Base-by-base conservation (phyloP, 2,113 vertebrate species). In the Piaya cayana region DNA sequence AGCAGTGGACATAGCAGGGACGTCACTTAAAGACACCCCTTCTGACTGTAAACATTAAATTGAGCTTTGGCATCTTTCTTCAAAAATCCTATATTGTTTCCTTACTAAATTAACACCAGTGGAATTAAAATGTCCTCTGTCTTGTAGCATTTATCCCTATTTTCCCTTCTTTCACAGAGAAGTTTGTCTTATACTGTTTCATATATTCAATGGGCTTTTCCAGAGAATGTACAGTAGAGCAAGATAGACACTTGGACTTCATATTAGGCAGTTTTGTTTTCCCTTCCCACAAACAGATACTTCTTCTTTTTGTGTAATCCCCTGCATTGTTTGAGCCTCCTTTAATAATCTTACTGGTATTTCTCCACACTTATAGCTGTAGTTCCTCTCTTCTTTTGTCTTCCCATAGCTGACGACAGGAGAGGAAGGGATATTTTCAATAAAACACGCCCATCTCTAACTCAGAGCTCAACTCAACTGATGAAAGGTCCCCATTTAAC, bases 311-410 rank as follows among this genome's bases (percentile, higher is more conserved):
- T 75, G 34, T 82, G 42, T 92, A 96, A 82, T 91, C 84, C 75
- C 82, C 53, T 55, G 82, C 90, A 85, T 52, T 81, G 60, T 88
- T 80, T 82, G 95, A 96, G 68, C 90, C 71, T 96, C 85, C 4
- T 3, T 9, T 91, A 88, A 89, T 87, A 84, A 82, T 75, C 94
- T 96, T 79, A 26, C 59, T 97, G 90, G 79, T 93, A 86, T 92
- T 94, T 91, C 88, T 93, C 76, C 76, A 82, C 71, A 60, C 21
- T 96, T 91, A 47, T 4, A 88, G 56, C 68, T 94, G 72, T 88
- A 88, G 94, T 94, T 96, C 85, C 75, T 86, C 79, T 70, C 25
- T 75, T 88, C 92, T 82, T 96, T 93, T 94, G 71, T 86, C 93
- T 95, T 91, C 79, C 79, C 56, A 13, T 65, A 86, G 85, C 88